Evolutionary conservation across 2,888 invertebrate species (phyloP).

Genomic region (Xanthia icteritia): DNA sequence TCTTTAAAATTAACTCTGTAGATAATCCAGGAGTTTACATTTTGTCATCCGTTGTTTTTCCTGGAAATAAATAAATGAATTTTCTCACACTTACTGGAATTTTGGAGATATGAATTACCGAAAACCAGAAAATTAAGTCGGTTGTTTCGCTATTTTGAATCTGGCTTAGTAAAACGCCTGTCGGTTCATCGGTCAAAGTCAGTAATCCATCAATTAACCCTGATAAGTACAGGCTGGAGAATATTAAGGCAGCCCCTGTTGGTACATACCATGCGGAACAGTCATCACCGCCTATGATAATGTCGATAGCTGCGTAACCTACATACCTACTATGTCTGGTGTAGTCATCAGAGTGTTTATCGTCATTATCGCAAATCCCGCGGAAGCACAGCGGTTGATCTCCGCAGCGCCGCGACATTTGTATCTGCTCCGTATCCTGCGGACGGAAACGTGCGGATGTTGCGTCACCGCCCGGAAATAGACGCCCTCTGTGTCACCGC

Average conservation of each 20-base stretch:
- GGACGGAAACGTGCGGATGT: conserved; percentile 87
- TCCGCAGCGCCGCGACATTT: conserved; percentile 75
- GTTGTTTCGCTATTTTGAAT: background rate
- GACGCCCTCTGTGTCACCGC: conserved; percentile 88
- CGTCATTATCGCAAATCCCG: conserved; percentile 78
- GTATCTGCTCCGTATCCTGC: conserved; percentile 86
- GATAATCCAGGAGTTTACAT: conserved; percentile 41
- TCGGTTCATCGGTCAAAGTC: conserved; percentile 3
- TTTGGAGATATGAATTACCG: background rate
- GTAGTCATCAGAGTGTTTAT: conserved; percentile 42
- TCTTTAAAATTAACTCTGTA: conserved; percentile 35
- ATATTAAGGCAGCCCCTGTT: background rate
- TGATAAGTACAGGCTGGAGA: background rate
- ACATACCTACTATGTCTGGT: conserved; percentile 41
- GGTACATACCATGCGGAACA: background rate
- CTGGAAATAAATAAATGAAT: background rate
- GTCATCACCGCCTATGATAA: background rate
- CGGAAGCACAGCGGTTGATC: conserved; percentile 83
- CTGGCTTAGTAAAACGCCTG: background rate
- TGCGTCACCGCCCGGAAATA: conserved; percentile 89
- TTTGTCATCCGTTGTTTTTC: conserved; percentile 28
- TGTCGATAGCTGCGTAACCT: conserved; percentile 14
- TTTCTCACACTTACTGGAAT: background rate
- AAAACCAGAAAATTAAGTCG: too few species aligned
- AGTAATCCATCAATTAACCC: background rate